Percentiles rank a stretch among this genome's conserved stretches.
Evolutionary conservation across 1,140 invertebrate species (phyloP).

Genomic region (Brachionus rotundiformis): DNA sequence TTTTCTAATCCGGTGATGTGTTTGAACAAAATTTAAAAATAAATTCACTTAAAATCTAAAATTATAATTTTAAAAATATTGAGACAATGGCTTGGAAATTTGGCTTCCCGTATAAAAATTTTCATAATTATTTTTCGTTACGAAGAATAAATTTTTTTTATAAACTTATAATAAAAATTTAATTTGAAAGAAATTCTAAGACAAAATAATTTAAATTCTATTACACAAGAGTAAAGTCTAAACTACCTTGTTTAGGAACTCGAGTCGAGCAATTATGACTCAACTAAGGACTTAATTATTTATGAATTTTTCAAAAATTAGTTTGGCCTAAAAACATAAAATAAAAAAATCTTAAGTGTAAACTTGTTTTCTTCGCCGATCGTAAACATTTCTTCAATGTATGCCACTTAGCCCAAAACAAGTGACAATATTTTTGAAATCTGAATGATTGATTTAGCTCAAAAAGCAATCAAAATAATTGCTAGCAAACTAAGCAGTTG

Average conservation of each 20-base stretch:
- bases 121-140: not conserved
- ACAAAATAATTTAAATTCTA: not conserved
- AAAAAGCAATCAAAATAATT: not conserved
- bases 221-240: not conserved
- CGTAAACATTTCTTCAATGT: too few relatives aligned
- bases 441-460: not conserved
- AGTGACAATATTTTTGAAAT: not conserved
- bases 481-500: not conserved
- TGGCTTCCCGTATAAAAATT: not conserved
- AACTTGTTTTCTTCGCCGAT: too few relatives aligned
- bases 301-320: not conserved
- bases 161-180: too few relatives aligned
- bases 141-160: not conserved
- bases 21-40: conserved; percentile 12
- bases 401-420: not conserved
- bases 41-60: conserved; percentile 1
- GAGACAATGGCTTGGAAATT: not conserved
- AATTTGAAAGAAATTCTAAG: not conserved
- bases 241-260: not conserved
- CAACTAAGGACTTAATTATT: not conserved
- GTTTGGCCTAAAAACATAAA: conserved; percentile 2
- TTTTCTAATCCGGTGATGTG: not conserved
- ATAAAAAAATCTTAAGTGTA: too few relatives aligned
- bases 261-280: not conserved
- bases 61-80: conserved; percentile 8